These are phyloP conservation scores for Garra rufa DNA, from an alignment of 2,113 vertebrate species.

Conservation along the genomic window DNA sequence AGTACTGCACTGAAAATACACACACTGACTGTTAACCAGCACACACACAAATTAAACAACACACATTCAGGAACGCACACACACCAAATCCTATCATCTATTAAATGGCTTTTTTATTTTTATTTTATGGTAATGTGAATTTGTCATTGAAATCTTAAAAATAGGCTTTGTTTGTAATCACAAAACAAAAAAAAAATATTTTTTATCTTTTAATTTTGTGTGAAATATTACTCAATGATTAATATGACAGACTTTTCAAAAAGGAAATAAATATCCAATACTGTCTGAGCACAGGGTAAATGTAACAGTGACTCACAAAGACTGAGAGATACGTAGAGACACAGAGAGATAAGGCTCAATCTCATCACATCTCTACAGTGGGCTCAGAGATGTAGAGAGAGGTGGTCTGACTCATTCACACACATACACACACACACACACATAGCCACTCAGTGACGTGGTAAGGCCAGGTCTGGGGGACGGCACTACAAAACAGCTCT, in stretches of 20 bases:
- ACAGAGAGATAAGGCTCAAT: background rate
- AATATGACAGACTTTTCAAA: background rate
- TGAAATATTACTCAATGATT: background rate
- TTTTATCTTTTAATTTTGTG: background rate
- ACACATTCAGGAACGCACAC: constrained; percentile 30
- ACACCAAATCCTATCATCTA: background rate
- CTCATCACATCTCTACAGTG: background rate
- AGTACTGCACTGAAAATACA: constrained; percentile 1
- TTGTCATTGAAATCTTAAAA: background rate
- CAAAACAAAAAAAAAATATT: no score
- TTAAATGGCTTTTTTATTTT: background rate
- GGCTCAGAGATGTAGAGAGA: background rate
- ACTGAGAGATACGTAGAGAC: background rate
- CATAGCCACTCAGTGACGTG: background rate
- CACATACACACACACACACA: constrained; percentile 31
- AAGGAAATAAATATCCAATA: background rate
- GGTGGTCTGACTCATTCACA: constrained; percentile 28
- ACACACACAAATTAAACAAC: constrained; percentile 16
- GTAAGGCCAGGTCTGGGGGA: constrained; percentile 22
- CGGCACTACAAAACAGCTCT: constrained; percentile 25
- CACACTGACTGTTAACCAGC: background rate
- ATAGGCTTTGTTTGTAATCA: background rate
- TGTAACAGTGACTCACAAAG: background rate
- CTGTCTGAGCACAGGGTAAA: constrained; percentile 3
- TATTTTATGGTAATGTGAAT: background rate